A percentile compares a stretch with the other conserved stretches of the same genome.
These are phyloP conservation scores for Acanthurus tractus DNA, from an alignment of 2,797 vertebrate species.

Conservation along the genomic window DNA sequence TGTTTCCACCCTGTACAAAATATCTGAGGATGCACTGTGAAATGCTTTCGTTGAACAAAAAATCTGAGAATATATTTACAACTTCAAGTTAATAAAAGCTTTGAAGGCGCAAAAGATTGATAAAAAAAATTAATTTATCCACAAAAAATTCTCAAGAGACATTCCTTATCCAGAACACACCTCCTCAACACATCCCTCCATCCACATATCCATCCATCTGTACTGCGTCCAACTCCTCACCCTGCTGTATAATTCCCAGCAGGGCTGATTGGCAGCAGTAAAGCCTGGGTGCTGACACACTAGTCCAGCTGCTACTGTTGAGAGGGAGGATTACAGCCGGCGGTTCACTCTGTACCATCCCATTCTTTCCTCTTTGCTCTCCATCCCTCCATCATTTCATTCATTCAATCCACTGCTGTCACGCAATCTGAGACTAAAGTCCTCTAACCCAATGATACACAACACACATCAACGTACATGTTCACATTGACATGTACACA, in stretches of 20 bases:
- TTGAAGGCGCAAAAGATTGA: background rate
- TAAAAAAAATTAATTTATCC: background rate
- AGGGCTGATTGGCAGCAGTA: slow-evolving; percentile 55
- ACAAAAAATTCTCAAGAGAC: background rate
- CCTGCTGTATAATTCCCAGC: slow-evolving; percentile 43
- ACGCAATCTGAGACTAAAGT: slow-evolving; percentile 50
- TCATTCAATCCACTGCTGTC: slow-evolving; percentile 72
- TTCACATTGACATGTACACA: background rate
- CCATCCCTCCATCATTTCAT: slow-evolving; percentile 70
- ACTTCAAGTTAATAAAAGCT: background rate
- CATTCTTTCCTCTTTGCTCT: slow-evolving; percentile 57
- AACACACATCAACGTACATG: background rate
- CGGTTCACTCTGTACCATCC: slow-evolving; percentile 62
- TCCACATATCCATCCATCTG: slow-evolving; percentile 18
- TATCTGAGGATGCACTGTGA: too few species aligned
- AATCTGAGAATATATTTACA: background rate
- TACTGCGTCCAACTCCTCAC: background rate
- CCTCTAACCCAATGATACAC: background rate
- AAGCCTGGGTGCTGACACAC: slow-evolving; percentile 60
- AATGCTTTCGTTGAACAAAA: background rate
- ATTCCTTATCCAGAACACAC: background rate
- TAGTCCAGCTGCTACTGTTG: slow-evolving; percentile 70
- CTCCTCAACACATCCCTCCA: background rate
- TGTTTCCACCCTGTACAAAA: background rate
- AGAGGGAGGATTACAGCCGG: slow-evolving; percentile 62